These are phyloP conservation scores for Apostichopus parvimensis DNA, from an alignment of 35 echinoderm and acorn worm species.

Conservation along the genomic window DNA sequence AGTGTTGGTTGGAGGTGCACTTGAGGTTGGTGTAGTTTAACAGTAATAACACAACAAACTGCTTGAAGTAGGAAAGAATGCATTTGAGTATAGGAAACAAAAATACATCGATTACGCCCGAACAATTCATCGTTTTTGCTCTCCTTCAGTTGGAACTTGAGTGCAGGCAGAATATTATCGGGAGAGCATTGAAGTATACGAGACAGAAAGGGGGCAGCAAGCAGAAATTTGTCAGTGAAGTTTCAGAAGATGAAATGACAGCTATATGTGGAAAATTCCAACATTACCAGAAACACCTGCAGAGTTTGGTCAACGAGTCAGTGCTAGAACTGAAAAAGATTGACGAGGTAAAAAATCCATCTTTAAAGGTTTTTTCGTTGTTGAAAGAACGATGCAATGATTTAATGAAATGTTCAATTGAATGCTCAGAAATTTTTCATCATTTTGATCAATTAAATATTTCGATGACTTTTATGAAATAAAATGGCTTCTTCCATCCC, in stretches of 20 bases:
- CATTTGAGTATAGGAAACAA: no score
- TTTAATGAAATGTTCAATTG: no score
- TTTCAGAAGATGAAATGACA: constrained; percentile 28
- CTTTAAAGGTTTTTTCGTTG: background rate
- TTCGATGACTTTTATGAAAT: no score
- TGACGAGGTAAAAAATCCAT: constrained; percentile 62
- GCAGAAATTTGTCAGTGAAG: constrained; percentile 66
- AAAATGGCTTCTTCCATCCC: no score
- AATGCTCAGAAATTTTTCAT: no score
- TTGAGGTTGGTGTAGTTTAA: no score
- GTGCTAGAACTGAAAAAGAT: constrained; percentile 55
- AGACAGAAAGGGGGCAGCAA: constrained; percentile 74
- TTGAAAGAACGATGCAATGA: no score
- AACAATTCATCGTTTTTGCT: background rate
- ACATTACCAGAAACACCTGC: constrained; percentile 84
- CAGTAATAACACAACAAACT: no score
- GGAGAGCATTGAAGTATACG: constrained; percentile 76
- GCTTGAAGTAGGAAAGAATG: no score
- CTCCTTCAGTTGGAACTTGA: constrained; percentile 75
- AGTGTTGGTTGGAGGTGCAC: no score
- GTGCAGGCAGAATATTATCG: constrained; percentile 82
- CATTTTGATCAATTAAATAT: no score
- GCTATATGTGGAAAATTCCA: constrained; percentile 49
- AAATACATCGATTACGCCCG: no score
- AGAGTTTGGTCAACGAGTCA: constrained; percentile 61